Evolutionary conservation across 37 sponge, comb jelly and placozoan genomes (phyloP).

Genomic region (Petrosia ficiformis): DNA sequence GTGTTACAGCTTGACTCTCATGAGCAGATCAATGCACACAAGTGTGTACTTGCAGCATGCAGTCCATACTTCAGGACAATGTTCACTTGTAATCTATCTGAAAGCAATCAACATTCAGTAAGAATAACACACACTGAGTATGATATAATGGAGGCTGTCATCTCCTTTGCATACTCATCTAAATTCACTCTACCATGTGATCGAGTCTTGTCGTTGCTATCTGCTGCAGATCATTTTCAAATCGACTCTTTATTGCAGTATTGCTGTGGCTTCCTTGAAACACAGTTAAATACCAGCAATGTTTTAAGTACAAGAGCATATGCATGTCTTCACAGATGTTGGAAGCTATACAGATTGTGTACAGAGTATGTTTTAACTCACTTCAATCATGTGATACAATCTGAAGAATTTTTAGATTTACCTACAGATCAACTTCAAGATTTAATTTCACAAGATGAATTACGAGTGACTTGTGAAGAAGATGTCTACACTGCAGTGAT

Average conservation of each 20-base stretch:
- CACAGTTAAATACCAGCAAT: constrained; percentile 24
- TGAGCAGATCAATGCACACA: constrained; percentile 30
- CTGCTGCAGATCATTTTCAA: constrained; percentile 43
- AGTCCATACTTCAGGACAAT: constrained; percentile 55
- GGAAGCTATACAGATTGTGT: constrained; percentile 6
- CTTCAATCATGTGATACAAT: constrained; percentile 24
- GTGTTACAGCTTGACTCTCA: constrained; percentile 16
- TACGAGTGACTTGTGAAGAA: constrained; percentile 52
- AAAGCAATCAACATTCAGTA: constrained; percentile 19
- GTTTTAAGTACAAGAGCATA: constrained; percentile 33
- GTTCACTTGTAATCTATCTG: constrained; percentile 41
- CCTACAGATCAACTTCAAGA: constrained; percentile 33
- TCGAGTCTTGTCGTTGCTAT: constrained; percentile 12
- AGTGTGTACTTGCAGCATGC: constrained; percentile 28
- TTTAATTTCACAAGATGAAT: constrained; percentile 43
- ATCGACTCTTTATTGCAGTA: constrained; percentile 19
- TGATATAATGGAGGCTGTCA: constrained; percentile 26
- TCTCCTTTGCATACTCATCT: constrained; percentile 27
- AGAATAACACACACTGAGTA: constrained; percentile 22
- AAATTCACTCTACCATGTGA: constrained; percentile 9
- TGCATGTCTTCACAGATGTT: constrained; percentile 28
- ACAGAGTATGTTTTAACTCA: constrained; percentile 22
- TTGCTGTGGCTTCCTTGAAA: constrained; percentile 25
- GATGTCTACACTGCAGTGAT: constrained; percentile 56
- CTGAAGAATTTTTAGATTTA: constrained; percentile 44